A percentile compares a stretch with the other conserved stretches of the same genome.
These are phyloP conservation scores for Tretioscincus oriximinensis DNA, from an alignment of 2,113 vertebrate genomes.

Conservation along the genomic window DNA sequence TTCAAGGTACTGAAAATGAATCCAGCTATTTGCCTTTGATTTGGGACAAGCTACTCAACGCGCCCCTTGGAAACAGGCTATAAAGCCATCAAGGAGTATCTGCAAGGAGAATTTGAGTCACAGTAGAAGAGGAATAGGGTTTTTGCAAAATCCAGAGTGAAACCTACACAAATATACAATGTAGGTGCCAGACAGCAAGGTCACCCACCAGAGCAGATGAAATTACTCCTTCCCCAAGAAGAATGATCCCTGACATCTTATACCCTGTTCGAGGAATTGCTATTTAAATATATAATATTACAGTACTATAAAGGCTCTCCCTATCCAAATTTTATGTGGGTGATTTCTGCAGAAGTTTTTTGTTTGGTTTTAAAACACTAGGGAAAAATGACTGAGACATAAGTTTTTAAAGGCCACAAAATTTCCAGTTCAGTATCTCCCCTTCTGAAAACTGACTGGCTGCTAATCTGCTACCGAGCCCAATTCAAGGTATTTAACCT, in stretches of 20 bases:
- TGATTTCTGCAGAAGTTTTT: constrained; percentile 50
- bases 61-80: constrained; percentile 47
- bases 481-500: too few relatives aligned
- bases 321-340: constrained; percentile 40
- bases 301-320: constrained; percentile 59
- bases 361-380: constrained; percentile 57
- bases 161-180: constrained; percentile 55
- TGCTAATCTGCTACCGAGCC: too few relatives aligned
- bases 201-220: constrained; percentile 32
- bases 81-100: constrained; percentile 48
- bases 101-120: constrained; percentile 63
- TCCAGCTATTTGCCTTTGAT: constrained; percentile 30
- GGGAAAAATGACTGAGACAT: too few relatives aligned
- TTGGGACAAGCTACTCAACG: constrained; percentile 56
- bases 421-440: constrained; percentile 54
- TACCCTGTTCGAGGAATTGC: constrained; percentile 64
- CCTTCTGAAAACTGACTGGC: constrained; percentile 37
- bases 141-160: constrained; percentile 61
- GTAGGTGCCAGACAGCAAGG: constrained; percentile 54
- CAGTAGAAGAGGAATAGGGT: constrained; percentile 64
- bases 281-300: constrained; percentile 64
- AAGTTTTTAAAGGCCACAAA: constrained; percentile 75
- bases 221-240: constrained; percentile 52
- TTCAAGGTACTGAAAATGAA: constrained; percentile 49
- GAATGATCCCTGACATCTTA: constrained; percentile 66